Base-by-base conservation (phyloP, 1,140 invertebrate genomes). In the Drosophila lini region DNA sequence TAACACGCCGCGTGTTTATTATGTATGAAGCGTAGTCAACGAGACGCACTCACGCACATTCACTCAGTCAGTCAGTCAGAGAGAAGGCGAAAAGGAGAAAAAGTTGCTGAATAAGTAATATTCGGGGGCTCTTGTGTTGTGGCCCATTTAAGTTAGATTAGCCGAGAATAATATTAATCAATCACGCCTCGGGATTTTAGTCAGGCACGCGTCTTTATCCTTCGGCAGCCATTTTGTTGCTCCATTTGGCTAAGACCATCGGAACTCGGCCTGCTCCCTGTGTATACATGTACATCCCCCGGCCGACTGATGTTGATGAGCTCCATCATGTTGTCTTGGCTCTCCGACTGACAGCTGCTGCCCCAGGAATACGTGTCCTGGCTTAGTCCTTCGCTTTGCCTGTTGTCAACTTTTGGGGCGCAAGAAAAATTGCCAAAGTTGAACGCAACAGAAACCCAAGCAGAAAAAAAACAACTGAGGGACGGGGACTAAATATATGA, bases 101-200 rank as follows among this genome's bases (percentile, higher is more conserved):
- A 80, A 84, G 63, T 89, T 89, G 84, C 80, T 89, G 84, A 89
- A 89, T 89, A 89, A 89, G 84, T 89, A 89, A 89, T 80, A 58
- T 63, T 74, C 36, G 65, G 31, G 31, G 36, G 61, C 36, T 47
- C 48, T 45, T 77, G 57, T 64, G 78, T 45, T 62, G 74, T 56
- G 74, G 85, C 81, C 84, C 85, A 89, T 89, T 89, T 89, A 89
- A 89, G 84, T 89, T 89, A 89, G 84, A 89, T 89, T 89, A 89
- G 85, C 85, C 85, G 85, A 84, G 85, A 89, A 89, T 89, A 89
- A 89, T 90, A 90, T 89, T 89, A 89, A 89, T 89, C 84, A 89
- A 89, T 89, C 84, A 89, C 84, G 84, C 85, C 84, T 84, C 81
- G 80, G 80, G 81, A 89, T 89, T 89, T 84, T 58, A 58, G 76